These are phyloP conservation scores for Sarcophaga bullata DNA, from an alignment of 1,140 invertebrate species.

Conservation along the genomic window DNA sequence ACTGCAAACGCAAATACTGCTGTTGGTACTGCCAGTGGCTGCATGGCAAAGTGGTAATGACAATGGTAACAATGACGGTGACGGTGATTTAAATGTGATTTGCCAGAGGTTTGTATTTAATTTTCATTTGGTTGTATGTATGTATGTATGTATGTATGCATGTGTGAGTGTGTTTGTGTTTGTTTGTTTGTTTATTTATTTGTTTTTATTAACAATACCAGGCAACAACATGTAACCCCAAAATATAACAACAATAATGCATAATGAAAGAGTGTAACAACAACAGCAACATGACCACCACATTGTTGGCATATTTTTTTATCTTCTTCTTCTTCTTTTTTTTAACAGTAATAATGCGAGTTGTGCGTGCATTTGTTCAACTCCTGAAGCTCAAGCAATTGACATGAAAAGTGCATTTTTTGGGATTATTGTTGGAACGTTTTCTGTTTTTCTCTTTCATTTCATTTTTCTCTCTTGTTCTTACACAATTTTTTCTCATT, in stretches of 20 bases:
- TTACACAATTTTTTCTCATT: not conserved
- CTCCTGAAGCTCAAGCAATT: constrained; percentile 33
- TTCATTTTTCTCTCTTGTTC: not conserved
- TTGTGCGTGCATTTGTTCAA: constrained; percentile 35
- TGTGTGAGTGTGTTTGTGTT: too few species aligned
- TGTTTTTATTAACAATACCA: constrained; percentile 16
- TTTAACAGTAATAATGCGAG: constrained; percentile 39
- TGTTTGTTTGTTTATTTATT: not conserved
- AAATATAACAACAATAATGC: constrained; percentile 46
- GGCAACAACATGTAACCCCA: not conserved
- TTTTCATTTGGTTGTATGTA: constrained; percentile 16
- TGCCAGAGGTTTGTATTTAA: constrained; percentile 24
- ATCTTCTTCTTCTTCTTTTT: too few species aligned
- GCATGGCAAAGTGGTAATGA: not conserved
- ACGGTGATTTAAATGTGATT: constrained; percentile 35
- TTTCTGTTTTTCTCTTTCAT: not conserved
- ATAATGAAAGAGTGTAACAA: constrained; percentile 29
- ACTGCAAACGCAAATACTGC: not conserved
- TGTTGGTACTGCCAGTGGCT: not conserved
- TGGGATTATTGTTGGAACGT: constrained; percentile 20
- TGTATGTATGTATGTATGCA: too few species aligned
- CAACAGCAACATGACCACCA: constrained; percentile 29
- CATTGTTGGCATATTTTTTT: too few species aligned
- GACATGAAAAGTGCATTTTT: constrained; percentile 36
- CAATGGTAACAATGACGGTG: not conserved